phyloP scores from a whole-genome alignment of 2,113 vertebrate genomes.

The Pelvicachromis taeniatus region DNA sequence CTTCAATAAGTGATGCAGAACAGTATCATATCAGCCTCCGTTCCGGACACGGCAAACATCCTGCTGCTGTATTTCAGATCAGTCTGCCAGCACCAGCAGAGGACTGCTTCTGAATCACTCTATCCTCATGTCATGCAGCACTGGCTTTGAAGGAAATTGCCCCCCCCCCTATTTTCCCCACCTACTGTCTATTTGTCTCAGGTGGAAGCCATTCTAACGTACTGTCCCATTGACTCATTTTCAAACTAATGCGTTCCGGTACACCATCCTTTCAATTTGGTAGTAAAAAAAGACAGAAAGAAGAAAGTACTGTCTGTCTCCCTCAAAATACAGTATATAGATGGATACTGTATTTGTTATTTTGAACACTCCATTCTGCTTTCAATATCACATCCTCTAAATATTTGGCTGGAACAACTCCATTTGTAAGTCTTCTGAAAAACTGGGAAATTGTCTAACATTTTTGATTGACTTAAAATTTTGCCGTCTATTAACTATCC shows the following conservation, averaged over 20 bases:
- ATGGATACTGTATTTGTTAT: background rate
- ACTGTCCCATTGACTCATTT: background rate
- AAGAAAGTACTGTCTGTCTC: background rate
- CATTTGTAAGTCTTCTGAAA: background rate
- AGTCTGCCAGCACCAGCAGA: background rate
- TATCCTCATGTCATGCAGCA: constrained; percentile 2
- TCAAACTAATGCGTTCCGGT: background rate
- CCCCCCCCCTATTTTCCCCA: background rate
- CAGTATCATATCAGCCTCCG: constrained; percentile 29
- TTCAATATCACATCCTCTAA: background rate
- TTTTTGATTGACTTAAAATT: background rate
- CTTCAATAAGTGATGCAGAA: constrained; percentile 34
- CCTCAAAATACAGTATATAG: background rate
- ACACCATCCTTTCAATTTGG: background rate
- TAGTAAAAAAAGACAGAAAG: background rate
- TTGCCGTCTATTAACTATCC: background rate
- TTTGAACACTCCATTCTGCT: background rate
- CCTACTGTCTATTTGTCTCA: constrained; percentile 16
- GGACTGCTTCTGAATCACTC: constrained; percentile 16
- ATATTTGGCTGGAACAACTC: background rate
- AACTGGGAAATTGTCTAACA: background rate
- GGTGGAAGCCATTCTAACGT: background rate
- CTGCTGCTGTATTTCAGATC: constrained; percentile 40
- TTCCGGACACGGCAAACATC: constrained; percentile 24
- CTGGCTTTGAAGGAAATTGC: constrained; percentile 4